phyloP scores from a whole-genome alignment of 2,797 vertebrate species.

The Coluber constrictor region DNA sequence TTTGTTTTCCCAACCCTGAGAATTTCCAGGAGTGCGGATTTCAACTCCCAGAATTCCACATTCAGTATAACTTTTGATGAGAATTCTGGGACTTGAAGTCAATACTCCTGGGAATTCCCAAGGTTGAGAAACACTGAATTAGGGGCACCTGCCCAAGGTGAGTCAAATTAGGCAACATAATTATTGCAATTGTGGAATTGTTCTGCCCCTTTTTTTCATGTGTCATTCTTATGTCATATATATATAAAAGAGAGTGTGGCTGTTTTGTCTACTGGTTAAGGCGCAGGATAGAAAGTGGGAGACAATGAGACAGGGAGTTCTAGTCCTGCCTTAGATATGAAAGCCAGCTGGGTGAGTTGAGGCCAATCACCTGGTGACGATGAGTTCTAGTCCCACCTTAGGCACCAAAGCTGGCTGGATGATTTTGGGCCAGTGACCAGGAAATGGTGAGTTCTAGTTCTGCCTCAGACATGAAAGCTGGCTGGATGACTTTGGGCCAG shows the following conservation, averaged over 20 bases:
- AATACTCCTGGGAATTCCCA: background rate
- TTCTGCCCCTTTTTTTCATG: background rate
- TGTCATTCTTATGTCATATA: background rate
- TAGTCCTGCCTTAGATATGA: background rate
- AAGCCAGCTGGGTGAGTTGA: background rate
- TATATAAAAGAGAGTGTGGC: background rate
- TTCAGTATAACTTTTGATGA: background rate
- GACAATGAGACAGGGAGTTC: background rate
- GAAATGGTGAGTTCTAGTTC: background rate
- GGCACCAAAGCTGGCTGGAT: accelerated
- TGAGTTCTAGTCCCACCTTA: background rate
- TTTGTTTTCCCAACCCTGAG: background rate
- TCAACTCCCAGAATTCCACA: too few relatives aligned
- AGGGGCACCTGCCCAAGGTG: background rate
- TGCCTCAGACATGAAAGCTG: accelerated
- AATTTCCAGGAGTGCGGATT: background rate
- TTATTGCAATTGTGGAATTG: background rate
- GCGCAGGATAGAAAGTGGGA: too few relatives aligned
- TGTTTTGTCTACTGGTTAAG: too few relatives aligned
- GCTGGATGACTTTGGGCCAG: background rate
- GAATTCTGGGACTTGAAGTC: too few relatives aligned
- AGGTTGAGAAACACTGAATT: background rate
- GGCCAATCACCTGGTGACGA: too few relatives aligned
- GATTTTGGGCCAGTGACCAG: background rate
- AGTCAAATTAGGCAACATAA: background rate